Percentiles rank a stretch among this genome's conserved stretches.
Conservation (phyloP, 23 tunicate genomes). For the Phallusia fumigata region DNA sequence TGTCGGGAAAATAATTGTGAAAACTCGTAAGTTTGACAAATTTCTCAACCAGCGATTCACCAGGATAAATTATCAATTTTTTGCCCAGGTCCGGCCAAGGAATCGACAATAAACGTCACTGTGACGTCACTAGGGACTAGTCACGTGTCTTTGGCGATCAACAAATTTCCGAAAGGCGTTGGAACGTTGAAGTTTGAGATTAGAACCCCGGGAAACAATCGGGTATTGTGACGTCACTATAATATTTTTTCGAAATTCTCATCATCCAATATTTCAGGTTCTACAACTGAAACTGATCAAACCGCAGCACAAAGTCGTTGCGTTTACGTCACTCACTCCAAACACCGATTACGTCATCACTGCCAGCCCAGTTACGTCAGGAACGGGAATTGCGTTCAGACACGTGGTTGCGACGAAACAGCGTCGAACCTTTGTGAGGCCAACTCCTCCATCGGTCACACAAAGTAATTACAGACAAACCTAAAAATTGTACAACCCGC, state of each 20-base stretch:
- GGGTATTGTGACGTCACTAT: conserved; percentile 10
- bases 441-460: not conserved
- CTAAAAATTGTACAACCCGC: no score
- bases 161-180: conserved; percentile 30
- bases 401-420: not conserved
- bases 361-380: conserved; percentile 6
- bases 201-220: not conserved
- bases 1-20: conserved; percentile 14
- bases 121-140: conserved; percentile 21
- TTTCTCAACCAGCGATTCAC: no score
- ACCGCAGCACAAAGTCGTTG: conserved; percentile 14
- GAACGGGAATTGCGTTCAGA: not conserved
- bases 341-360: conserved; percentile 42
- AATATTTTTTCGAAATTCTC: not conserved
- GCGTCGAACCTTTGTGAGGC: not conserved
- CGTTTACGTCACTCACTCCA: conserved; percentile 33
- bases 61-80: no score
- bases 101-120: conserved; percentile 12
- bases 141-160: conserved; percentile 32
- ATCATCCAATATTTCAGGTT: not conserved
- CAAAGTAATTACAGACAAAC: no score
- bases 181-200: conserved; percentile 13
- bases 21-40: no score
- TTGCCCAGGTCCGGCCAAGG: not conserved
- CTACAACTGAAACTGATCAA: conserved; percentile 9